These are phyloP conservation scores for Dolichallabes microphthalmus DNA, from an alignment of 2,113 vertebrate species.

Conservation along the genomic window DNA sequence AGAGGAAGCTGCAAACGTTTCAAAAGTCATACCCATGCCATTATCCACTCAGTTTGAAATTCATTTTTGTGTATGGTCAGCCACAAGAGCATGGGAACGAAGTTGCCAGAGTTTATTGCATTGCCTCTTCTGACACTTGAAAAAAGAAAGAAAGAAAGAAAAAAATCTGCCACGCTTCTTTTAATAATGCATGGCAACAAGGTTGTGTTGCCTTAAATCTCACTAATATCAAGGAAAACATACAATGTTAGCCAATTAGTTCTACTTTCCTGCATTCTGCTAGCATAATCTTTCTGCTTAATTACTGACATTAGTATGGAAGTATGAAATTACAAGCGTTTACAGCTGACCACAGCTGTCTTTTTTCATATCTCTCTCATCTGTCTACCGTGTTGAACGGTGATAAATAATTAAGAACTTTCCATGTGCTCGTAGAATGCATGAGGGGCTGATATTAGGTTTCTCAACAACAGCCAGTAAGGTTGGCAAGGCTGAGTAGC, in stretches of 20 bases:
- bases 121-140: constrained; percentile 36
- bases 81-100: neutral
- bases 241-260: neutral
- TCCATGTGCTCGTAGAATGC: constrained; percentile 33
- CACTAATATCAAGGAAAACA: constrained; percentile 22
- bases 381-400: constrained; percentile 17
- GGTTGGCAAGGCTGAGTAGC: constrained; percentile 5
- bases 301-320: neutral
- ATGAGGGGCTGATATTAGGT: constrained; percentile 31
- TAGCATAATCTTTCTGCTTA: neutral
- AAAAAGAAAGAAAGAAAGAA: neutral
- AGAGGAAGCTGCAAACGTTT: neutral
- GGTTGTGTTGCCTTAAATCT: neutral
- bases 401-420: constrained; percentile 49
- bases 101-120: constrained; percentile 33
- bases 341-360: neutral
- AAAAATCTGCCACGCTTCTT: neutral
- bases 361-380: constrained; percentile 19
- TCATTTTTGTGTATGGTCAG: constrained; percentile 1
- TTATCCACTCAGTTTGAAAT: constrained; percentile 4
- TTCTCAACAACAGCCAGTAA: constrained; percentile 38
- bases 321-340: constrained; percentile 4
- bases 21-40: neutral
- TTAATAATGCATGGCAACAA: constrained; percentile 26
- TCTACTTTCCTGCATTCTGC: constrained; percentile 9